Base-by-base conservation (phyloP, 1,140 invertebrate genomes). In the Papilio dardanus region DNA sequence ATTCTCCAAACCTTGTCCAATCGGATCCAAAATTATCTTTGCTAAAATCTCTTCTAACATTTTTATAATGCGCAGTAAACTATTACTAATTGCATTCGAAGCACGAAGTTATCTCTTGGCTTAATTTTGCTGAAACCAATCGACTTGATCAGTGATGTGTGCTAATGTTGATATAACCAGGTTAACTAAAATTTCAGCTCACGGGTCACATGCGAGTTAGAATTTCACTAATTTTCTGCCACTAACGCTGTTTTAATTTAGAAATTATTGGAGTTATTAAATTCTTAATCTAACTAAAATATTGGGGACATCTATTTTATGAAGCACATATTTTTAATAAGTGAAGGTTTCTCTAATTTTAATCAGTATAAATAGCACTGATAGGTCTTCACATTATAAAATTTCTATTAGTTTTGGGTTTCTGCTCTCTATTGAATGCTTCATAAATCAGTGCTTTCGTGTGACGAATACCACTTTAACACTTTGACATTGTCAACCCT, bases 201-300 rank as follows among this genome's bases (percentile, higher is more conserved):
- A 24, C 28, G 28, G 54, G 54, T 58, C 54, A 58, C 19, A 7
- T 6, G 21, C 54, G 10, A 58, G 8, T 24, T 58, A 24, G 54
- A 28, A 58, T 58, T 24, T 54, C 24, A 28, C 21, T 58, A 58
- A 58, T 58, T 58, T 58, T 58, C 54, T 58, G 10, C 54, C 54
- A 30, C 21, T 28, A 28, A 58, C 8, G 5, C 8, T 10, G 21
- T 14, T 58, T 58, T 58, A 58, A 54, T 54, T 58, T 28, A 14
- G 21, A 14, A 58, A 58, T 58, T 58, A 58, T 10, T 8, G n/a
- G 28, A 3, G 21, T 24, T 5, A 62, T 16, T 62, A 12, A 24
- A 58, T 62, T 4, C 24, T 30, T 8, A 30, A 62, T 28, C 16
- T 30, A 30, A 62, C 3, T 14, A 54, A 2, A 54, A 24, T 24